A percentile compares a stretch with the other conserved stretches of the same genome.
Evolutionary conservation across 2,797 vertebrate genomes (phyloP).

Genomic region (Apogon hyalosoma): DNA sequence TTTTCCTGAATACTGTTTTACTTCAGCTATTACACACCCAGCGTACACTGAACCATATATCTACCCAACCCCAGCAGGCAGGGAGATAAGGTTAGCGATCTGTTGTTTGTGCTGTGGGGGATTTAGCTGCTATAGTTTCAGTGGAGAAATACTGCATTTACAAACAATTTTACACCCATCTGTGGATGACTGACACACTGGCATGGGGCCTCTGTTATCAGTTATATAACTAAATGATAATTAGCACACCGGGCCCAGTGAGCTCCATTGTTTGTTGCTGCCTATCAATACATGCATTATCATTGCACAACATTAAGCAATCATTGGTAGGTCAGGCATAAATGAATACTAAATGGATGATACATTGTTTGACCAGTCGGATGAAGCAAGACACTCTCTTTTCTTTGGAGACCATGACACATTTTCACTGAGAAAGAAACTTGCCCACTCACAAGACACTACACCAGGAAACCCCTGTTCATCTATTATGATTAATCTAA

Average conservation of each 20-base stretch:
- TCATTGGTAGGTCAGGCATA: not conserved
- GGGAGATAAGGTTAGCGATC: no score
- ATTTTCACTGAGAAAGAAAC: slow-evolving; percentile 18
- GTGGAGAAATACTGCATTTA: not conserved
- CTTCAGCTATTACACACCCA: no score
- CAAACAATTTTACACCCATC: no score
- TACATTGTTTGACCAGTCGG: slow-evolving; percentile 17
- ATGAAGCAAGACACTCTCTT: slow-evolving; percentile 37
- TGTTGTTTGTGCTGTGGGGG: not conserved
- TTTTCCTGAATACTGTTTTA: no score
- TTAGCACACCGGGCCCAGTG: not conserved
- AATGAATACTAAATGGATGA: slow-evolving; percentile 7
- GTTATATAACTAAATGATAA: no score
- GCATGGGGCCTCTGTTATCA: no score
- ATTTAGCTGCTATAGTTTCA: not conserved
- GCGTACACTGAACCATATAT: no score
- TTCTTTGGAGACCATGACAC: slow-evolving; percentile 28
- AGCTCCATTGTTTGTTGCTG: slow-evolving; percentile 1
- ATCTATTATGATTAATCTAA: slow-evolving; percentile 12
- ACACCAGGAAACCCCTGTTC: not conserved
- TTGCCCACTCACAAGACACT: slow-evolving; percentile 4
- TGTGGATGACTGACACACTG: no score
- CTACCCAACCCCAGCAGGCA: no score
- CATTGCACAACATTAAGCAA: not conserved
- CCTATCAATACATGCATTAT: not conserved